phyloP scores from a whole-genome alignment of 2,797 vertebrate genomes.

The Typhlichthys eigenmanni region DNA sequence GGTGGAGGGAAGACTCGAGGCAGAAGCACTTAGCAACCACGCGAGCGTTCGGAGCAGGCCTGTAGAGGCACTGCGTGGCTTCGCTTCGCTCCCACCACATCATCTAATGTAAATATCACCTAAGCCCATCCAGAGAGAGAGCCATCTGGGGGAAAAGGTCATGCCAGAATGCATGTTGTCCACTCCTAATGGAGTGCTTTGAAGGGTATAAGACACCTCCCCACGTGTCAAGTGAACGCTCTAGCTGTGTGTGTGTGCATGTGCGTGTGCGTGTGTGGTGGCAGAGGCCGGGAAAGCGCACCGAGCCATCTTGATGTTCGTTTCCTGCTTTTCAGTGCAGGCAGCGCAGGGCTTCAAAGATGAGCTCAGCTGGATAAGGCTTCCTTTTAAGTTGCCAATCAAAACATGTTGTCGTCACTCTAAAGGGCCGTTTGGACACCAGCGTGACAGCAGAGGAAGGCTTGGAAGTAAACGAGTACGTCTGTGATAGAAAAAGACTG shows the following conservation, averaged over 20 bases:
- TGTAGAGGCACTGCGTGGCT: slow-evolving; percentile 38
- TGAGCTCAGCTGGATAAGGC: background rate
- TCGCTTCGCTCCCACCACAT: slow-evolving; percentile 40
- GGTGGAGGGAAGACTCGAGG: slow-evolving; percentile 59
- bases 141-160: slow-evolving; percentile 12
- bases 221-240: slow-evolving; percentile 12
- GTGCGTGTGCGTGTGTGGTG: background rate
- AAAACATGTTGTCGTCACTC: slow-evolving; percentile 2
- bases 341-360: slow-evolving; percentile 14
- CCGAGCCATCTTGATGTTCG: slow-evolving; percentile 3
- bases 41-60: slow-evolving; percentile 27
- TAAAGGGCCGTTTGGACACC: slow-evolving; percentile 28
- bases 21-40: slow-evolving; percentile 66
- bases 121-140: slow-evolving; percentile 12
- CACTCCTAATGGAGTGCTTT: slow-evolving; percentile 20
- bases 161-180: background rate
- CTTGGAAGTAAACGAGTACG: background rate
- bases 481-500: slow-evolving; percentile 3
- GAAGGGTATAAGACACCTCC: slow-evolving; percentile 6
- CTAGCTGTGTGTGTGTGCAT: background rate
- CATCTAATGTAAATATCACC: slow-evolving; percentile 31
- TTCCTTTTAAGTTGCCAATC: slow-evolving; percentile 15
- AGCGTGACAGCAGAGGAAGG: background rate
- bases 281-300: background rate
- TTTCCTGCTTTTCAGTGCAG: slow-evolving; percentile 15